Conservation (phyloP, 92 coral and sea anemone species). For the Porites evermanni region DNA sequence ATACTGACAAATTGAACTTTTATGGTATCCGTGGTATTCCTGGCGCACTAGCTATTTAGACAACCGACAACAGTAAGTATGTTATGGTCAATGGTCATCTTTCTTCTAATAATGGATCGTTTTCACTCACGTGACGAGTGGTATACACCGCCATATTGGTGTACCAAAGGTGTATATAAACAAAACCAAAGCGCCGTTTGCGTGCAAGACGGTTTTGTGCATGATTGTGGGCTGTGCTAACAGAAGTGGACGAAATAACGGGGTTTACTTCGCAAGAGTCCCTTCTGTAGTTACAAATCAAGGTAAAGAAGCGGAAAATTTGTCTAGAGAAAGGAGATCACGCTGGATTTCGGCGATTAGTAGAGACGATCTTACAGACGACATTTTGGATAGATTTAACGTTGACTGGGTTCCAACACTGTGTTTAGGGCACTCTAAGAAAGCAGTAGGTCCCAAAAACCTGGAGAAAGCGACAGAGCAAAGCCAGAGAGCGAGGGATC, state of each 20-base stretch:
- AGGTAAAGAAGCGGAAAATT: constrained; percentile 30
- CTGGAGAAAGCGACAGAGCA: not conserved
- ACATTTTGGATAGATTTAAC: not conserved
- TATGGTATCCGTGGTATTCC: no score
- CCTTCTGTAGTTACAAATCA: constrained; percentile 42
- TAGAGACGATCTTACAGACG: constrained; percentile 7
- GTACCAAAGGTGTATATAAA: no score
- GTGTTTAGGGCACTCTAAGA: constrained; percentile 6
- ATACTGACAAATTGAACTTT: no score
- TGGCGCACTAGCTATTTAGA: no score
- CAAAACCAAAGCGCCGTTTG: no score
- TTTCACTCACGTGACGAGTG: no score
- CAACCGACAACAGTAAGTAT: no score
- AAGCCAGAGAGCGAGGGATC: constrained; percentile 1
- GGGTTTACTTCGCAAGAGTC: constrained; percentile 23
- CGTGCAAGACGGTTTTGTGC: no score
- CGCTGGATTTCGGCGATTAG: constrained; percentile 15
- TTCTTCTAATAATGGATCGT: no score
- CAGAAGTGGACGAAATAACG: not conserved
- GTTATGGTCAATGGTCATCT: no score
- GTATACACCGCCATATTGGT: no score
- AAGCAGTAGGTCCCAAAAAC: constrained; percentile 4
- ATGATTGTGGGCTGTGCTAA: no score
- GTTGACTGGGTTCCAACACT: not conserved
- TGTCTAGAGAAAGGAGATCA: constrained; percentile 3